Conservation (phyloP, 2,113 vertebrate species). For the Panthera uncia region DNA sequence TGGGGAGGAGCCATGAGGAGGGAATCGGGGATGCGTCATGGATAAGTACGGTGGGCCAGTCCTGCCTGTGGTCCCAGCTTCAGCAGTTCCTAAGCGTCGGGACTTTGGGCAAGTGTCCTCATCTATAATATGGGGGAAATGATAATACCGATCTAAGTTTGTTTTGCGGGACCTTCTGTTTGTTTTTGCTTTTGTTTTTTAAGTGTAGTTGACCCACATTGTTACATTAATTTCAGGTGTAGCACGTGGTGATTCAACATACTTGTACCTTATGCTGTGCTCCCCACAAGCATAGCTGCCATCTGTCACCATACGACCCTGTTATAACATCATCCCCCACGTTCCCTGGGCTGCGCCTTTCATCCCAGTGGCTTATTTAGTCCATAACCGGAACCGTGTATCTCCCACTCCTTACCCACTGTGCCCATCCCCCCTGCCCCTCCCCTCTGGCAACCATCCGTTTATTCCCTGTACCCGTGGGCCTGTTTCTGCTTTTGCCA, state of each 20-base stretch:
- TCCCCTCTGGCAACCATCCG: neutral
- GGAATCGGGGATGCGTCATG: neutral
- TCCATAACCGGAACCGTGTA: neutral
- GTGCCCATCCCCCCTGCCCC: neutral
- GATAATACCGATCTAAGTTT: neutral
- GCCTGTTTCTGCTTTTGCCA: neutral
- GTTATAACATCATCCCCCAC: neutral
- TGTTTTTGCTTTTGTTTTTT: neutral
- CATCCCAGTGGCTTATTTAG: neutral
- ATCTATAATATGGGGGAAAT: neutral
- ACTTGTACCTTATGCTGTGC: neutral
- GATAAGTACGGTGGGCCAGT: too few relatives aligned
- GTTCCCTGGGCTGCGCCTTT: neutral
- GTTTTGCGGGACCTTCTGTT: neutral
- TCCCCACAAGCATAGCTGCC: neutral
- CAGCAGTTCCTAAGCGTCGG: neutral
- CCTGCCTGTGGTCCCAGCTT: neutral
- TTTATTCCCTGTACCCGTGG: neutral
- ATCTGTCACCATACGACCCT: neutral
- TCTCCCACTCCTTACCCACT: neutral
- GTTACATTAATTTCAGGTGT: neutral
- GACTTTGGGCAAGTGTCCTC: neutral
- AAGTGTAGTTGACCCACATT: neutral
- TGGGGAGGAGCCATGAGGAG: neutral
- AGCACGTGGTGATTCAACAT: neutral